These are phyloP conservation scores for Callionymus lyra DNA, from an alignment of 2,113 vertebrate species.

Conservation along the genomic window DNA sequence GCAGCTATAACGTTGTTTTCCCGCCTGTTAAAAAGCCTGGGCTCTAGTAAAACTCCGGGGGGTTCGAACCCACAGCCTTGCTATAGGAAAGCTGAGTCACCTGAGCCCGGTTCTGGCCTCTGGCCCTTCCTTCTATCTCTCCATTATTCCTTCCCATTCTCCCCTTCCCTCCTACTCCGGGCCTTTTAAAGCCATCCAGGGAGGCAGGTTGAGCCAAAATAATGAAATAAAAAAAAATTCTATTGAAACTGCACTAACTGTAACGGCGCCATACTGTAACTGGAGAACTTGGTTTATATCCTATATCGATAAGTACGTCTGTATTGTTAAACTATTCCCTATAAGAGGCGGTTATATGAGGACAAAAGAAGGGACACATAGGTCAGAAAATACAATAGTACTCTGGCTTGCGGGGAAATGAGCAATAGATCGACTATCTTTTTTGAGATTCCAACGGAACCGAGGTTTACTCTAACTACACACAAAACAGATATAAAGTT, in stretches of 20 bases:
- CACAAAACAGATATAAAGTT: conserved; percentile 47
- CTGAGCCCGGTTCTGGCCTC: conserved; percentile 46
- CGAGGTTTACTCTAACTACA: conserved; percentile 28
- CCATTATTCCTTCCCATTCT: conserved; percentile 18
- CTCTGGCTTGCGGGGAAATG: conserved; percentile 23
- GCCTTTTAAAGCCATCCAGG: conserved; percentile 13
- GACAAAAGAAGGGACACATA: conserved; percentile 1
- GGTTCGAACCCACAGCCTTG: conserved; percentile 55
- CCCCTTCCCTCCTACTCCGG: conserved; percentile 9
- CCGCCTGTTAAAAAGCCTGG: conserved; percentile 63
- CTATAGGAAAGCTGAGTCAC: conserved; percentile 70
- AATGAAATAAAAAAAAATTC: neutral
- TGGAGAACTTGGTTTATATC: conserved; percentile 16
- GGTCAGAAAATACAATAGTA: conserved; percentile 29
- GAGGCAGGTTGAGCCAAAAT: neutral
- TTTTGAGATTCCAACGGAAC: conserved; percentile 36
- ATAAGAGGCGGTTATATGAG: conserved; percentile 16
- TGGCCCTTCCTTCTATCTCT: conserved; percentile 28
- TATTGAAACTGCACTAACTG: conserved; percentile 11
- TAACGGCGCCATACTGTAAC: conserved; percentile 14
- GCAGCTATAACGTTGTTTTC: conserved; percentile 63
- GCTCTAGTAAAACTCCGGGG: conserved; percentile 68
- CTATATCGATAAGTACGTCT: conserved; percentile 7
- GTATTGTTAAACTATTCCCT: conserved; percentile 17
- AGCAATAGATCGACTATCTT: conserved; percentile 31